Conservation (phyloP, 2,888 invertebrate species). For the Linyphia triangularis region DNA sequence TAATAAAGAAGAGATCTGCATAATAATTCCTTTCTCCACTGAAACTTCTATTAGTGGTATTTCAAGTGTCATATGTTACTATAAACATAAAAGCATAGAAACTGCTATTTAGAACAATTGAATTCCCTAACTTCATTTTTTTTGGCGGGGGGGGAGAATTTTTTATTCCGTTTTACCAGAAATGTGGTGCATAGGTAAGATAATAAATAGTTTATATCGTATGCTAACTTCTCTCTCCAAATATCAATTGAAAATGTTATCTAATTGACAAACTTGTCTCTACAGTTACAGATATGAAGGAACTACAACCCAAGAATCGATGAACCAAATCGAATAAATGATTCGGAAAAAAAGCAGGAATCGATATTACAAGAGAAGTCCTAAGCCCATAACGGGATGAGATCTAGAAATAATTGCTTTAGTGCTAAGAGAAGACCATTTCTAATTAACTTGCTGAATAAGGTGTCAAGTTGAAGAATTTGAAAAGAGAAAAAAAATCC, state of each 20-base stretch:
- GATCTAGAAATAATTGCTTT: slow-evolving; percentile 57
- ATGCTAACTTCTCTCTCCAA: too few relatives aligned
- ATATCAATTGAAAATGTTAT: slow-evolving; percentile 6
- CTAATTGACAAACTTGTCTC: slow-evolving; percentile 28
- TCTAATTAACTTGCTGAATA: slow-evolving; percentile 65
- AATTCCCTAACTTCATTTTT: too few relatives aligned
- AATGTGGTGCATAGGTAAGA: neutral
- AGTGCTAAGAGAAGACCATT: slow-evolving; percentile 40
- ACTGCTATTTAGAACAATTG: too few relatives aligned
- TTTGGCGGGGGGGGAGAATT: neutral
- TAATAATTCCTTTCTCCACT: too few relatives aligned
- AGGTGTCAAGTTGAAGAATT: slow-evolving; percentile 52
- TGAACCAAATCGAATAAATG: slow-evolving; percentile 16
- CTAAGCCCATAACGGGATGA: slow-evolving; percentile 32
- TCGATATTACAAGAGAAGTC: neutral
- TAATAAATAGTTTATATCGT: neutral
- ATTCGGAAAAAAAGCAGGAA: slow-evolving; percentile 7
- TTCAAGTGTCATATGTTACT: too few relatives aligned
- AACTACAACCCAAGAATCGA: slow-evolving; percentile 21
- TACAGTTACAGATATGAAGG: slow-evolving; percentile 14
- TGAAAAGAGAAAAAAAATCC: neutral
- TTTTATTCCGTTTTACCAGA: neutral
- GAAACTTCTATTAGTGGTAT: too few relatives aligned
- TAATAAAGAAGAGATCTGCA: too few relatives aligned
- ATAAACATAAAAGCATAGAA: too few relatives aligned